Evolutionary conservation across 2,888 invertebrate genomes (phyloP), one percentile per base, ranked within the genome.

Genomic region (Vanessa cardui): DNA sequence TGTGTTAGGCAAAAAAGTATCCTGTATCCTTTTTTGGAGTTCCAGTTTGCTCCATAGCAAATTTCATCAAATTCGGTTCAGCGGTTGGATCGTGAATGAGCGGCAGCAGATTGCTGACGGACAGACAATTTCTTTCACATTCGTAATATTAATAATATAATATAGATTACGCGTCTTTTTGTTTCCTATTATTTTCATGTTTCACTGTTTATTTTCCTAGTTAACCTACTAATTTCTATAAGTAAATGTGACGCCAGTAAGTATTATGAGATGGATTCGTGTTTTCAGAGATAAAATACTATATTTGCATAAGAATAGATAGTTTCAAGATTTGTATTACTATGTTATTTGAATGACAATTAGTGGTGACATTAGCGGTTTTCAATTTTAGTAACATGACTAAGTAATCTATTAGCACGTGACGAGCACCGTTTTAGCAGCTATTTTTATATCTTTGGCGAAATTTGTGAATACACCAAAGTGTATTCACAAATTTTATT

Each of bases 231-330:
- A 12, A 33, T 16, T 7, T 31, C 6, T 6, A 21, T 6, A 49
- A 49, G 20, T 5, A 21, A 50, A 50, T 4, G 70, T 81, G 80
- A 81, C 80, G 81, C 78, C 79, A 81, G 76, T 72, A 56, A 45
- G 66, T 78, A 77, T 79, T 78, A 62, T 77, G 77, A 79, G 73
- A 72, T 68, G 66, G 72, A 33, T 58, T 47, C 26, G 39, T 59
- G 39, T 73, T 73, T 76, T 74, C 74, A 77, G 72, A 71, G 75
- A 77, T 71, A 72, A 65, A 73, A 74, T 70, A 72, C 76, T 77
- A 78, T 76, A 79, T 78, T 78, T 77, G 75, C 78, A 77, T 78
- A 75, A 73, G 52, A 72, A 76, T 73, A 52, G 26, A 75, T 73
- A 52, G 18, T 26, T 26, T 4, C 15, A n/a, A n/a, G n/a, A 44